Evolutionary conservation across 2,113 vertebrate genomes (phyloP).

Genomic region (Macaca mulatta): DNA sequence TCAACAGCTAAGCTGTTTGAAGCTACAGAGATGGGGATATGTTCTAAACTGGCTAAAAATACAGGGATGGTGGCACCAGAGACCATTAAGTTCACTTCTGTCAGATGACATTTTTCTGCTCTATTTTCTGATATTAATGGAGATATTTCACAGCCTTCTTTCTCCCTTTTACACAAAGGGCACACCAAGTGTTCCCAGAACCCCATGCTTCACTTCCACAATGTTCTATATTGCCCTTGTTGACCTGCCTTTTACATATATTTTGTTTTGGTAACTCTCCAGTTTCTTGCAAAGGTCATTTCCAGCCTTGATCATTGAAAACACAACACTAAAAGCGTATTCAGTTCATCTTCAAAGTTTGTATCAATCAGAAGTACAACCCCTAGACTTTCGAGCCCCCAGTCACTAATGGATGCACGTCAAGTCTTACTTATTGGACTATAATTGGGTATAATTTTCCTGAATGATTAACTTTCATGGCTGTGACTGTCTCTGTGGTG

Average conservation of each 20-base stretch:
- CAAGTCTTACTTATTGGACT: neutral
- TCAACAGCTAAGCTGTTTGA: neutral
- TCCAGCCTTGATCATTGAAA: neutral
- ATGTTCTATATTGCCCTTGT: neutral
- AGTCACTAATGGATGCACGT: neutral
- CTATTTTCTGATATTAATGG: neutral
- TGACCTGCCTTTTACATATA: neutral
- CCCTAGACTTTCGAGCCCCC: neutral
- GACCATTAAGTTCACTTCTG: neutral
- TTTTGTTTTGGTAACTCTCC: neutral
- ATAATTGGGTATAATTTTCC: neutral
- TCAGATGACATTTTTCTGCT: neutral
- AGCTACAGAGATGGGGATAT: neutral
- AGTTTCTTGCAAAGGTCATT: constrained; percentile 22
- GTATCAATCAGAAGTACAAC: neutral
- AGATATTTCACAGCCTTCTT: neutral
- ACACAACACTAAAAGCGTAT: neutral
- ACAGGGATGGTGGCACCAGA: neutral
- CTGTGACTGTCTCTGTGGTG: neutral
- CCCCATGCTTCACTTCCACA: neutral
- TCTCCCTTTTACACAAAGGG: neutral
- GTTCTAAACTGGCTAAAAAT: neutral
- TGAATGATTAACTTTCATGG: neutral
- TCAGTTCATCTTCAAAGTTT: neutral
- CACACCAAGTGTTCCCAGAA: neutral